Conservation (phyloP, 2,113 vertebrate species). For the Dipodomys merriami region DNA sequence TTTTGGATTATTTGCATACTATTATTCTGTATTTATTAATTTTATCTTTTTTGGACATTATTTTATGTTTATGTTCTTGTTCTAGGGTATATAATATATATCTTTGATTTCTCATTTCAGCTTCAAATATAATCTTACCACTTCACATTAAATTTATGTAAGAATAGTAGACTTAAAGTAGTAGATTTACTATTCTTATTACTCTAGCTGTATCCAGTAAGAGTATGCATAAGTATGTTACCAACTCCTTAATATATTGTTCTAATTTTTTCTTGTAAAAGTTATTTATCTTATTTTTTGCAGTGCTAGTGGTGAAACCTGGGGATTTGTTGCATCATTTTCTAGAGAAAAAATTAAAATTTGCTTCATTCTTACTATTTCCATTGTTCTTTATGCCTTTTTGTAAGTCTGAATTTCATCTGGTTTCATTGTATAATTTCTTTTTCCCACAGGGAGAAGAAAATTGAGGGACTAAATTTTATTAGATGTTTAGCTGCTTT, state of each 20-base stretch:
- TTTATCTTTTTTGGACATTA: background rate
- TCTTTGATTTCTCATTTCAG: background rate
- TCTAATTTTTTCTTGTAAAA: background rate
- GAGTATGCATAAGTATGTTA: no score
- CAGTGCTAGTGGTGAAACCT: background rate
- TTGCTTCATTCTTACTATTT: background rate
- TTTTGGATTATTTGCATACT: background rate
- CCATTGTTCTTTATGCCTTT: background rate
- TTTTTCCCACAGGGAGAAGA: conserved; percentile 93
- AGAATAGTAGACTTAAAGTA: background rate
- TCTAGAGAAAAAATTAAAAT: no score
- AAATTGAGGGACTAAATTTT: conserved; percentile 93
- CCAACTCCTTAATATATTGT: background rate
- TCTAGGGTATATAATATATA: background rate
- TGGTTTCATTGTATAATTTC: conserved; percentile 47
- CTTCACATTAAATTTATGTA: background rate
- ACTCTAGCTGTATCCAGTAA: no score
- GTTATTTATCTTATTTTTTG: background rate
- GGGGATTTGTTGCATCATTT: no score
- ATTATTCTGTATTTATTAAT: background rate
- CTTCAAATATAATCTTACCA: background rate
- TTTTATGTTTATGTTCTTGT: background rate
- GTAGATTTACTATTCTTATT: no score
- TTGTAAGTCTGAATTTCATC: background rate
- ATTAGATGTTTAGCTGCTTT: conserved; percentile 91